Evolutionary conservation across 2,888 invertebrate species (phyloP).

Genomic region (Andrena camellia): DNA sequence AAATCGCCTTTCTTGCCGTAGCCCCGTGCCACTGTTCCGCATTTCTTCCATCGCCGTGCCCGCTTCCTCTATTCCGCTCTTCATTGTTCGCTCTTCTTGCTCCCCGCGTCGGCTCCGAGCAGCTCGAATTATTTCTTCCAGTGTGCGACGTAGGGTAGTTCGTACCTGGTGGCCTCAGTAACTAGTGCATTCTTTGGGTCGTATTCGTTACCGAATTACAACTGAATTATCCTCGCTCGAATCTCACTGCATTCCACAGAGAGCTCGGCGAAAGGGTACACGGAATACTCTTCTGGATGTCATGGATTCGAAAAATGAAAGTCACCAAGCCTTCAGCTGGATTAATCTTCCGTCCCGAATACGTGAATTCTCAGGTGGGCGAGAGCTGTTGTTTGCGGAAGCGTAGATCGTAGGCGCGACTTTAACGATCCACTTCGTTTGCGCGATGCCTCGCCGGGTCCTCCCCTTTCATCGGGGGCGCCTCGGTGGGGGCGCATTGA

Average conservation of each 20-base stretch:
- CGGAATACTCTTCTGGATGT: too few species aligned
- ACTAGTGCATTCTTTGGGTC: too few species aligned
- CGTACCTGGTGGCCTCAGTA: background rate
- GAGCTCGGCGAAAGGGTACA: too few species aligned
- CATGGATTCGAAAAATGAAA: too few species aligned
- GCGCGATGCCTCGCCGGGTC: constrained; percentile 40
- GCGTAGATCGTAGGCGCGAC: constrained; percentile 29
- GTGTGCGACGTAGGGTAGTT: background rate
- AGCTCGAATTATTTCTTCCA: background rate
- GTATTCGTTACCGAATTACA: too few species aligned
- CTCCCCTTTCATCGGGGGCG: constrained; percentile 20
- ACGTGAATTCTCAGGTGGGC: constrained; percentile 18
- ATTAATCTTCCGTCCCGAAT: constrained; percentile 12
- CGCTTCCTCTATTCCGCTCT: background rate
- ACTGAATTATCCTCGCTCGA: too few species aligned
- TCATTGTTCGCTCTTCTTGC: constrained; percentile 15
- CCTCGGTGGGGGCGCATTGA: constrained; percentile 10
- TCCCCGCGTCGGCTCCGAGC: background rate
- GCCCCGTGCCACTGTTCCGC: constrained; percentile 3
- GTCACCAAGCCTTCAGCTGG: background rate
- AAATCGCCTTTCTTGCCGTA: constrained; percentile 53
- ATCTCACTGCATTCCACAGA: too few species aligned
- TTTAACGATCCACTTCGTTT: constrained; percentile 58
- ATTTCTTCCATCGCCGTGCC: background rate
- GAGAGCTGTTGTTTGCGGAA: constrained; percentile 20